phyloP scores from a whole-genome alignment of 2,888 invertebrate species.

The Tenthredo livida region DNA sequence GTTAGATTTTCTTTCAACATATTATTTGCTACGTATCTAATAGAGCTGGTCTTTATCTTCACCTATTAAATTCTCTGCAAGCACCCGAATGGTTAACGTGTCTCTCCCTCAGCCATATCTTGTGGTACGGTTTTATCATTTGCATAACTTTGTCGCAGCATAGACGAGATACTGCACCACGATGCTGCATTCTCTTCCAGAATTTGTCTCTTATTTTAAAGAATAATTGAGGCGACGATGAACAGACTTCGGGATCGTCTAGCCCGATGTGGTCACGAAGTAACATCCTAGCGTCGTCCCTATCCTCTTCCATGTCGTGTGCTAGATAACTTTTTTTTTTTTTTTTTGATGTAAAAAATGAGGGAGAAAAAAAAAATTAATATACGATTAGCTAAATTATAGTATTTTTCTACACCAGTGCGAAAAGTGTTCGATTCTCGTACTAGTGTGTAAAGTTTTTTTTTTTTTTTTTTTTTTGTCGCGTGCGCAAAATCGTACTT shows the following conservation, averaged over 20 bases:
- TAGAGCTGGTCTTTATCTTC: too few relatives aligned
- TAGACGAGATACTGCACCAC: slow-evolving; percentile 78
- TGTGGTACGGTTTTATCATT: slow-evolving; percentile 65
- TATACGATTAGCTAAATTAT: too few relatives aligned
- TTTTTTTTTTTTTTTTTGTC: too few relatives aligned
- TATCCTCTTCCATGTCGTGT: slow-evolving; percentile 82
- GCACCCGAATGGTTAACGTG: slow-evolving; percentile 70
- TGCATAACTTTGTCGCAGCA: slow-evolving; percentile 79
- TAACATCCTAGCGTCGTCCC: slow-evolving; percentile 78
- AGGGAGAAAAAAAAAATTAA: too few relatives aligned
- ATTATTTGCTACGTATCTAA: too few relatives aligned
- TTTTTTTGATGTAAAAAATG: too few relatives aligned
- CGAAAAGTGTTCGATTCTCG: too few relatives aligned
- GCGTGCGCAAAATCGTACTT: too few relatives aligned
- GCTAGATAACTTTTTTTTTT: slow-evolving; percentile 77
- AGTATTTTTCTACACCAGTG: too few relatives aligned
- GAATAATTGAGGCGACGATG: slow-evolving; percentile 66
- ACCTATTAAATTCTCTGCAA: slow-evolving; percentile 62
- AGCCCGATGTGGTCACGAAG: slow-evolving; percentile 77
- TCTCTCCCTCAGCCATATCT: slow-evolving; percentile 70
- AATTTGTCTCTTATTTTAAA: slow-evolving; percentile 75
- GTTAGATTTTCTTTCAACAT: too few relatives aligned
- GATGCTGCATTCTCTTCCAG: slow-evolving; percentile 76
- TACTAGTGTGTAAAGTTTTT: too few relatives aligned
- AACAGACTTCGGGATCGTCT: slow-evolving; percentile 63